Conservation (phyloP, 2,113 vertebrate species). For the Jaculus jaculus region DNA sequence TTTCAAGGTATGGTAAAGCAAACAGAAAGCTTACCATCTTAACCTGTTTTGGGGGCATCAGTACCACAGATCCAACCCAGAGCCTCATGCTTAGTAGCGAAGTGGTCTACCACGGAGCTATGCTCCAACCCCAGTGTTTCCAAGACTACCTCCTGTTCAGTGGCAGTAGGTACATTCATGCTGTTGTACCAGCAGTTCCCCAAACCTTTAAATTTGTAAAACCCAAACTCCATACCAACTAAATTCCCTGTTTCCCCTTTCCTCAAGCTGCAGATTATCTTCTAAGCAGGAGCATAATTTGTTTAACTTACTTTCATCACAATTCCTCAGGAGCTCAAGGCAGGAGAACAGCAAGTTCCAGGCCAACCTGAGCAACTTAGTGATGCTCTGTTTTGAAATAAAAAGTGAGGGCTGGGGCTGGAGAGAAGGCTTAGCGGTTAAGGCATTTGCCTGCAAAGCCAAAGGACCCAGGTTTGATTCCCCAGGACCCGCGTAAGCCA, state of each 20-base stretch:
- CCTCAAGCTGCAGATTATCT: not conserved
- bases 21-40: not conserved
- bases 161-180: not conserved
- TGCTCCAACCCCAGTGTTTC: not conserved
- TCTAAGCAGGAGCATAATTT: not conserved
- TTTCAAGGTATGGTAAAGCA: constrained; percentile 22
- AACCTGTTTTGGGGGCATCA: not conserved
- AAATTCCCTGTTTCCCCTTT: not conserved
- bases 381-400: not conserved
- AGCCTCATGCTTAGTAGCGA: not conserved
- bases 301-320: not conserved
- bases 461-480: too few species aligned
- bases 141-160: not conserved
- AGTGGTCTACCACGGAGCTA: not conserved
- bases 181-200: not conserved
- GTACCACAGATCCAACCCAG: not conserved
- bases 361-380: too few species aligned
- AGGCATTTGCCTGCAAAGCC: too few species aligned
- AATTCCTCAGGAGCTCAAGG: not conserved
- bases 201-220: not conserved
- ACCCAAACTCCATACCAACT: not conserved
- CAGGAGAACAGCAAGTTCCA: too few species aligned
- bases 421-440: too few species aligned
- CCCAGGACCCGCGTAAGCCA: too few species aligned
- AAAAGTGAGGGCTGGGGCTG: too few species aligned